Base-by-base conservation (phyloP, 2,888 invertebrate species). In the Branchipolynoe longqiensis region DNA sequence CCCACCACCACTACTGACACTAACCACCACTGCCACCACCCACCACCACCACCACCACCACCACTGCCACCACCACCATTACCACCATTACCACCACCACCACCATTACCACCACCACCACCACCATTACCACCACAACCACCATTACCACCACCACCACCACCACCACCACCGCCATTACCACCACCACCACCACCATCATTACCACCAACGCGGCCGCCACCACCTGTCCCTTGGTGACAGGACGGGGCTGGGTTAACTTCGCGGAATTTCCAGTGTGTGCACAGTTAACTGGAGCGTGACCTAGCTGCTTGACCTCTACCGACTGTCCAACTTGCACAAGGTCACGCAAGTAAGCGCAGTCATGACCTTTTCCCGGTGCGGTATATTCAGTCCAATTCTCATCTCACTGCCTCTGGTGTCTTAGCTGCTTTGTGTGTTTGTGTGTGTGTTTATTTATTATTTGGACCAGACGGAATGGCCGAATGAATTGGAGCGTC, bases 211-310 rank as follows among this genome's bases (percentile, higher is more conserved):
- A 4, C 36, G 38, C 2, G 25, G 41, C 73, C 73, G 73, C 33
- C 73, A 73, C 31, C 62, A 12, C 62, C 62, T 31, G 18, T 25
- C 62, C 6, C 62, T 1, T 14, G 25, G n/a, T 18, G 1, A 62
- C 58, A 18, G n/a, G n/a, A 18, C 12, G n/a, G 25, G n/a, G n/a
- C 22, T 56, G n/a, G 56, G 56, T 22, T 56, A 25, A 31, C 62
- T 62, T 28, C 62, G 62, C 62, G 62, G 62, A 62, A 62, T 62
- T 62, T 31, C 62, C 62, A 31, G 62, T 31, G 62, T 25, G 28
- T 62, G 62, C 14, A 12, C 62, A 62, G 3, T n/a, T n/a, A n/a
- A n/a, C n/a, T 62, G 28, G 62, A 62, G 62, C 31, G 2, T 62
- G 62, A 62, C 62, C 28, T 1, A 62, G 62, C 25, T 28, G 62